A percentile compares a stretch with the other conserved stretches of the same genome.
phyloP scores from a whole-genome alignment of 2,113 vertebrate genomes.

The Pachycephala philippinensis region DNA sequence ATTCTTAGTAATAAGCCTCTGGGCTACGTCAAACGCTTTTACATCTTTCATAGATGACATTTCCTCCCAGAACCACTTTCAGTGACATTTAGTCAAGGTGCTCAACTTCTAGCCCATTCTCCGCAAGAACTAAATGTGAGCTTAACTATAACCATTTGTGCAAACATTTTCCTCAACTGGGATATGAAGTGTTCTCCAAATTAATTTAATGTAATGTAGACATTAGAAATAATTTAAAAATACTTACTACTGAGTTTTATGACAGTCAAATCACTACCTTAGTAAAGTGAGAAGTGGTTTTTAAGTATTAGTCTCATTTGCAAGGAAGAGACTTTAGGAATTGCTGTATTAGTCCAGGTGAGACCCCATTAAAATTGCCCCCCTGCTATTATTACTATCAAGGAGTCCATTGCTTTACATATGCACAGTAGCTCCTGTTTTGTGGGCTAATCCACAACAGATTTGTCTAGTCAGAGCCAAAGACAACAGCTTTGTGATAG shows the following conservation, averaged over 20 bases:
- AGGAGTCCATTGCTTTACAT: neutral
- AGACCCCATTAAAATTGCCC: neutral
- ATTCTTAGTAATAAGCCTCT: neutral
- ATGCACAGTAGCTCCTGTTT: neutral
- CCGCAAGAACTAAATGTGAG: neutral
- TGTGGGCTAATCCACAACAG: neutral
- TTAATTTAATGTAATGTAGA: neutral
- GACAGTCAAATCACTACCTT: neutral
- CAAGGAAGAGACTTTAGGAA: neutral
- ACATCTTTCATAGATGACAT: neutral
- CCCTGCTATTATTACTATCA: neutral
- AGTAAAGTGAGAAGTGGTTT: neutral
- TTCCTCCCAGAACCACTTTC: neutral
- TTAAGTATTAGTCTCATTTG: neutral
- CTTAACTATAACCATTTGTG: neutral
- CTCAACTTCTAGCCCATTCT: neutral
- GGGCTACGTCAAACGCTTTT: neutral
- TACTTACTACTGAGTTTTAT: neutral
- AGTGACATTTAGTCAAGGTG: neutral
- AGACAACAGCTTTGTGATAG: neutral
- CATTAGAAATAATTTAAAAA: neutral
- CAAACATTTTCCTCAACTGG: neutral
- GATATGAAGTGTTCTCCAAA: neutral
- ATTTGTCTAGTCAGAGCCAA: neutral
- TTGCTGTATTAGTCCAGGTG: neutral